Percentiles rank a stretch among this genome's conserved stretches.
These are phyloP conservation scores for Geophilus truncorum DNA, from an alignment of 2,888 invertebrate species.

Conservation along the genomic window DNA sequence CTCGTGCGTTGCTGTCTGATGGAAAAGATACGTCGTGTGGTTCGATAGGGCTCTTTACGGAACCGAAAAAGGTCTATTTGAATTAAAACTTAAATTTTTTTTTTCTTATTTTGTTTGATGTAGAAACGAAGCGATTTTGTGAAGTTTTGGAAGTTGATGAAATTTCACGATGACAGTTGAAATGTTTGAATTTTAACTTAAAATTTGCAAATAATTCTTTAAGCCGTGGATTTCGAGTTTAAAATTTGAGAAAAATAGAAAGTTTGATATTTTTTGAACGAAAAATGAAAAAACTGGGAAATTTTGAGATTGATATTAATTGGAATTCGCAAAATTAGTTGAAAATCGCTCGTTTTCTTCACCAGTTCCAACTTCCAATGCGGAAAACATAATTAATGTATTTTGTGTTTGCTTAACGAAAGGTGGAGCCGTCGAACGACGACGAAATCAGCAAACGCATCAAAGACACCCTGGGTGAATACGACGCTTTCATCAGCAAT, in stretches of 20 bases:
- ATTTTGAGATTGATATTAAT: too few species aligned
- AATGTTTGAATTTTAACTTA: too few species aligned
- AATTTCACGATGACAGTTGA: not conserved
- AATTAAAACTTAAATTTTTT: not conserved
- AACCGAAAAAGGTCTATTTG: conserved; percentile 31
- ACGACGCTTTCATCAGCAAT: conserved; percentile 35
- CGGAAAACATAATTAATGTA: not conserved
- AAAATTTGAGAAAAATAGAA: too few species aligned
- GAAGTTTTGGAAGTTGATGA: not conserved
- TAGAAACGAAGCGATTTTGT: not conserved
- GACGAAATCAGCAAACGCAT: conserved; percentile 33
- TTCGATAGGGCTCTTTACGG: conserved; percentile 31
- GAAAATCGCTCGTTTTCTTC: not conserved
- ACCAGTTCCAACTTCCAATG: too few species aligned
- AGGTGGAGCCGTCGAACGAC: conserved; percentile 36
- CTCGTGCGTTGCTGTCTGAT: conserved; percentile 64
- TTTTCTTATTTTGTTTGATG: not conserved
- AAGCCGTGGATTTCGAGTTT: too few species aligned
- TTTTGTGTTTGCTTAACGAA: not conserved
- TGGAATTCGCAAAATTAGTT: too few species aligned
- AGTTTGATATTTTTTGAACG: too few species aligned
- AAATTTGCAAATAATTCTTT: too few species aligned
- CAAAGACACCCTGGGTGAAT: conserved; percentile 35
- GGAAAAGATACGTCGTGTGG: conserved; percentile 8
- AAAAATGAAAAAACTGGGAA: too few species aligned